Evolutionary conservation across 2,797 vertebrate genomes (phyloP).

Genomic region (Typhlichthys subterraneus): DNA sequence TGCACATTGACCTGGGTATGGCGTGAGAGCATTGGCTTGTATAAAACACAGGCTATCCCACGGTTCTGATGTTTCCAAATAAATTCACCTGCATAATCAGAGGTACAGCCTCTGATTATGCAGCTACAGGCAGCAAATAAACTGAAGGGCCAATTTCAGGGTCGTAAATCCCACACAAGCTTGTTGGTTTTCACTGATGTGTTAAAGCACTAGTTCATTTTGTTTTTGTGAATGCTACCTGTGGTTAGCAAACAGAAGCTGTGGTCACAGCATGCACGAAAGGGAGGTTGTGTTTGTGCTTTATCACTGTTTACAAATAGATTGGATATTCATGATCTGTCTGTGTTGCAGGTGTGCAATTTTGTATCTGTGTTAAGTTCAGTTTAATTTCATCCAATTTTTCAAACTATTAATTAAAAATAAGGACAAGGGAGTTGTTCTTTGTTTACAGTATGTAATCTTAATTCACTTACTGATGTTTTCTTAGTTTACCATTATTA

Average conservation of each 20-base stretch:
- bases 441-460: not conserved
- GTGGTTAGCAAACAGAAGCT: conserved; percentile 60
- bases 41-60: conserved; percentile 51
- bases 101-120: conserved; percentile 43
- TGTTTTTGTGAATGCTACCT: conserved; percentile 69
- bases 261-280: conserved; percentile 59
- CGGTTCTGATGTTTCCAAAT: conserved; percentile 62
- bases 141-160: conserved; percentile 63
- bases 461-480: conserved; percentile 1
- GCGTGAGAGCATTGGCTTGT: conserved; percentile 62
- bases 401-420: conserved; percentile 35
- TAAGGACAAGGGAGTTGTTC: conserved; percentile 2
- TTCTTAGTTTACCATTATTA: conserved; percentile 5
- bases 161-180: conserved; percentile 64
- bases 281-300: conserved; percentile 44
- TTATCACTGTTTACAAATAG: conserved; percentile 48
- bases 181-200: conserved; percentile 70
- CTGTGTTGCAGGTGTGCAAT: conserved; percentile 32
- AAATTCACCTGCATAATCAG: conserved; percentile 76
- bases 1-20: conserved; percentile 40
- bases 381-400: conserved; percentile 27
- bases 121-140: conserved; percentile 67
- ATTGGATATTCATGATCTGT: conserved; percentile 46
- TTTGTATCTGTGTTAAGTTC: conserved; percentile 32
- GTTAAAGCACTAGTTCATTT: conserved; percentile 70